Base-by-base conservation (phyloP, 2,888 invertebrate genomes). In the Morinoia aosen region DNA sequence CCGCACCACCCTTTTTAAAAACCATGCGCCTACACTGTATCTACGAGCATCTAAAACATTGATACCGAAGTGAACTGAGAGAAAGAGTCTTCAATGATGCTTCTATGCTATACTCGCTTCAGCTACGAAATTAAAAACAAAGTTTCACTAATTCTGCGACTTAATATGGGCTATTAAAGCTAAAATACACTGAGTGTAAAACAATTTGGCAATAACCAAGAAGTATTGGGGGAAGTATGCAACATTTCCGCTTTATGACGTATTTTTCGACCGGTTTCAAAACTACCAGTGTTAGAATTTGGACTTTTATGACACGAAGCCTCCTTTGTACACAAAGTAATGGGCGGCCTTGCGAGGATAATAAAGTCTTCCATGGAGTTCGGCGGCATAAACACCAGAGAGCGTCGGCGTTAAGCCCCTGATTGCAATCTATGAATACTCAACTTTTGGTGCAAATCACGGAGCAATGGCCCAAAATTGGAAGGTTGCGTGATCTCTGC, bases 371-470 rank as follows among this genome's bases (percentile, higher is more conserved):
- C 40, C 90, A 12, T 90, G 90, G 90, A 90, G 90, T 48, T 76
- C 76, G 76, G 25, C 76, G 76, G 25, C 76, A 76, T 76, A 76
- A 76, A 76, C 25, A 76, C 25, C 76, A 76, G 76, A 76, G 76
- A 90, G 48, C 90, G 48, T 90, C 90, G 48, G 90, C 90, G 19
- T 48, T 40, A 90, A 90, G 90, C 90, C 25, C 40, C 14, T 90
- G 90, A 90, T 90, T 90, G 48, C 90, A 90, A 90, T 90, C 40
- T 90, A 90, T 90, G 90, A 39, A 90, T 90, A 48, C 90, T 39
- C 40, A 48, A 90, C 90, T 90, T 90, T 39, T 90, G 90, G 39
- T 90, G 90, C 39, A 40, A 40, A 90, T 39, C 48, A 90, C 90
- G 14, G 16, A 19, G 90, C 39, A 90, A 90, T 90, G 90, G 90